phyloP scores from a whole-genome alignment of 1,140 invertebrate genomes.

The Mycetomoellerius zeteki region DNA sequence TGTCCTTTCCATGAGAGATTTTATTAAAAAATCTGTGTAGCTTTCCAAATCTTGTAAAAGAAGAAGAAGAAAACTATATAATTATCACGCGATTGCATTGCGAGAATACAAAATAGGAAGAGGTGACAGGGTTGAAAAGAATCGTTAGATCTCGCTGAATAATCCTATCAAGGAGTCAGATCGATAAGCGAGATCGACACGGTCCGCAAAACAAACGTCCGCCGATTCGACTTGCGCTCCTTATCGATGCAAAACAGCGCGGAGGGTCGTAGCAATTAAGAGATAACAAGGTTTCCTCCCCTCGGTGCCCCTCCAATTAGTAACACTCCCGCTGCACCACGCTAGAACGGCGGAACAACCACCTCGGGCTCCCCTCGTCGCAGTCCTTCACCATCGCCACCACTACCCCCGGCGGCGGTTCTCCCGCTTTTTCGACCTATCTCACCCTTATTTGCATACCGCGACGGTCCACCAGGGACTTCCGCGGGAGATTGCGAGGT shows the following conservation, averaged over 20 bases:
- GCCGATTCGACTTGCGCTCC: conserved; percentile 62
- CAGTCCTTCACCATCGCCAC: conserved; percentile 25
- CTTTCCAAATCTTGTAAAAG: not conserved
- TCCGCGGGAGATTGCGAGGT: conserved; percentile 64
- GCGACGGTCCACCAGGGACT: conserved; percentile 63
- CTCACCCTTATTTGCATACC: conserved; percentile 70
- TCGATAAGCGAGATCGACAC: conserved; percentile 61
- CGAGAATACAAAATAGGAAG: not conserved
- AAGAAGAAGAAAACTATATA: not conserved
- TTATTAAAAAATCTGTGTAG: not conserved
- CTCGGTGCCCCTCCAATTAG: conserved; percentile 86
- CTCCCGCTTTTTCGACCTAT: conserved; percentile 32
- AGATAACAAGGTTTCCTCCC: conserved; percentile 86
- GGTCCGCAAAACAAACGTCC: conserved; percentile 45
- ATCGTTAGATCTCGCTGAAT: conserved; percentile 20
- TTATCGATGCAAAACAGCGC: conserved; percentile 87
- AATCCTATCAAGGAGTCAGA: conserved; percentile 47
- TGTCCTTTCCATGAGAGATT: not conserved
- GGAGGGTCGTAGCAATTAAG: conserved; percentile 87
- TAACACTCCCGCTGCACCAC: conserved; percentile 78
- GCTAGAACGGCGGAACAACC: conserved; percentile 61
- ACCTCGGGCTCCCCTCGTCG: conserved; percentile 68
- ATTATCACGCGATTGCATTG: not conserved
- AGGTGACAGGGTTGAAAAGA: not conserved
- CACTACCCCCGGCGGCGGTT: conserved; percentile 24